Conservation (phyloP, 2,888 invertebrate species). For the Laspeyria flexula region DNA sequence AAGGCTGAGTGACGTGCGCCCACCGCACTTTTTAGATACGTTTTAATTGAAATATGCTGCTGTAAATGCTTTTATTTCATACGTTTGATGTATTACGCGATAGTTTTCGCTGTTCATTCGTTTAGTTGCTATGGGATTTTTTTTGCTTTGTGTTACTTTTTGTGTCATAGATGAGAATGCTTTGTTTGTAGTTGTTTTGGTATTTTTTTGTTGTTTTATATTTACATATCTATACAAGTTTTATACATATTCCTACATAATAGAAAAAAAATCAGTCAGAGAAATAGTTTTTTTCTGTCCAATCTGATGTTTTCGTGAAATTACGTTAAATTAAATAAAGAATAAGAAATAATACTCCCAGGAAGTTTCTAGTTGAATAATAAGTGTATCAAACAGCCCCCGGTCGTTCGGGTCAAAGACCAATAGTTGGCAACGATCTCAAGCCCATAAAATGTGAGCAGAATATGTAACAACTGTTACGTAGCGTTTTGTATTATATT, state of each 20-base stretch:
- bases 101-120: constrained; percentile 18
- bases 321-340: constrained; percentile 1
- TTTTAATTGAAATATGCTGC: constrained; percentile 47
- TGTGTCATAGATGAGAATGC: neutral
- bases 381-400: constrained; percentile 30
- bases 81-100: constrained; percentile 24
- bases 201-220: no score
- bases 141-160: neutral
- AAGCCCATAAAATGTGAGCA: constrained; percentile 39
- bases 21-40: constrained; percentile 42
- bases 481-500: constrained; percentile 3
- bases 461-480: constrained; percentile 41
- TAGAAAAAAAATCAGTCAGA: no score
- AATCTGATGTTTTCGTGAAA: no score
- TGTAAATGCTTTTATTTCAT: constrained; percentile 18
- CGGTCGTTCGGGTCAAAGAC: constrained; percentile 28
- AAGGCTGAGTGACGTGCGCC: constrained; percentile 52
- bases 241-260: no score
- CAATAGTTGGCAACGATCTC: constrained; percentile 40
- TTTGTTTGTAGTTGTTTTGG: no score
- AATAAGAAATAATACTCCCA: constrained; percentile 10
- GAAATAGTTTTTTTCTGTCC: no score
- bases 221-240: no score
- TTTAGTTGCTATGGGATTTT: neutral
- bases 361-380: constrained; percentile 10